Evolutionary conservation across 1,140 invertebrate genomes (phyloP).

Genomic region (Drosophila obscura): DNA sequence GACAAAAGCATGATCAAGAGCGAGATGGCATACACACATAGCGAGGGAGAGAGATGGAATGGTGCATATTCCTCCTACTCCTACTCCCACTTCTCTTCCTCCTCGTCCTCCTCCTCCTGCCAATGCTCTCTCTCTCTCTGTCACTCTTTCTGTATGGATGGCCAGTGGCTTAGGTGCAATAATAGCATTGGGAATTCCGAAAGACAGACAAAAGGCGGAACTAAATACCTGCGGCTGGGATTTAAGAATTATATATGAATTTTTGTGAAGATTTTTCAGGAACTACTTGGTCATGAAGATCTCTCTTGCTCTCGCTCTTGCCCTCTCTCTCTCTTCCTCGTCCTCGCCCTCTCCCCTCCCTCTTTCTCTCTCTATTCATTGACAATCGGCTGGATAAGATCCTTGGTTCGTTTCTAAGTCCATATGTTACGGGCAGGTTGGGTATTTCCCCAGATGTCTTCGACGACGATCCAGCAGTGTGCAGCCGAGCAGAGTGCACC

Average conservation of each 20-base stretch:
- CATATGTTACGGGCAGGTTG: slow-evolving; percentile 50
- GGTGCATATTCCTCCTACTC: slow-evolving; percentile 5
- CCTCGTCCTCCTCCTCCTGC: background rate
- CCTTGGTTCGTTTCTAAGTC: slow-evolving; percentile 9
- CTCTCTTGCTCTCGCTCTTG: too few relatives aligned
- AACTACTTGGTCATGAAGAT: slow-evolving; percentile 4
- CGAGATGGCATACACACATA: slow-evolving; percentile 11
- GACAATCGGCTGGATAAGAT: slow-evolving; percentile 14
- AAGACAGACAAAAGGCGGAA: slow-evolving; percentile 76
- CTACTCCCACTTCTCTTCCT: background rate
- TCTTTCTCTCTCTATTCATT: slow-evolving; percentile 21
- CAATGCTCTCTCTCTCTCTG: background rate
- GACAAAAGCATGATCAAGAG: slow-evolving; percentile 36
- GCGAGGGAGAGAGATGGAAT: background rate
- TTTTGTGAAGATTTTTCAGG: slow-evolving; percentile 41
- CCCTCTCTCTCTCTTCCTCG: background rate
- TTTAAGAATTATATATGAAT: slow-evolving; percentile 67
- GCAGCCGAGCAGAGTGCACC: too few relatives aligned
- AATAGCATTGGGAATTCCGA: slow-evolving; percentile 81
- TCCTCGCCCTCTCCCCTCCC: background rate
- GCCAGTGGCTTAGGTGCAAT: slow-evolving; percentile 77
- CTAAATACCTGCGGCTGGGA: slow-evolving; percentile 82
- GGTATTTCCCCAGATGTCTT: slow-evolving; percentile 45
- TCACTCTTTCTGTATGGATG: slow-evolving; percentile 14
- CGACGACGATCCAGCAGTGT: too few relatives aligned